Evolutionary conservation across 2,113 vertebrate genomes (phyloP).

Genomic region (Oceanodroma tethys): DNA sequence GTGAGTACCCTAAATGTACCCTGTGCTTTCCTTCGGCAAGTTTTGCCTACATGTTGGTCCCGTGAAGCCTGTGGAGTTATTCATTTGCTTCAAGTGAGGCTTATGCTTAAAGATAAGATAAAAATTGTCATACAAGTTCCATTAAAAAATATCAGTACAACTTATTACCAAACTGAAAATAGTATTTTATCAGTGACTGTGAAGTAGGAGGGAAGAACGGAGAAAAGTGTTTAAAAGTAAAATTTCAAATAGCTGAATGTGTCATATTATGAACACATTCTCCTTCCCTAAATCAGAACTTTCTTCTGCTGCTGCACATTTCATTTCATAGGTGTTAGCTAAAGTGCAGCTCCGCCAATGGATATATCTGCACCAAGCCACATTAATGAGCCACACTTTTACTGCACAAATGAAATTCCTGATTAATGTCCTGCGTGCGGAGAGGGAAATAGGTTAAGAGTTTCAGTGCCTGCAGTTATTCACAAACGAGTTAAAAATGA

Average conservation of each 20-base stretch:
- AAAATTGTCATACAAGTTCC: background rate
- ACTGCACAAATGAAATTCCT: constrained; percentile 15
- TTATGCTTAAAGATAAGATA: background rate
- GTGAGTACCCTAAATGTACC: background rate
- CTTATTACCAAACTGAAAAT: background rate
- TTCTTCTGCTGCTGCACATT: background rate
- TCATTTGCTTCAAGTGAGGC: background rate
- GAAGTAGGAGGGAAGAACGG: background rate
- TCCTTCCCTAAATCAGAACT: constrained; percentile 1
- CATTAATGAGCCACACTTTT: constrained; percentile 32
- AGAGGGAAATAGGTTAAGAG: constrained; percentile 2
- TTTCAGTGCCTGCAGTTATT: background rate
- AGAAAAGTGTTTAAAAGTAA: background rate
- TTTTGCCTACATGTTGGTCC: background rate
- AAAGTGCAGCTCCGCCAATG: background rate
- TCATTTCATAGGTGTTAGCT: background rate
- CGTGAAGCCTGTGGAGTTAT: background rate
- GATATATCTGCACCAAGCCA: background rate
- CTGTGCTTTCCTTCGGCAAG: background rate
- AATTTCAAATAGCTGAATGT: background rate
- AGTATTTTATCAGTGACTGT: background rate
- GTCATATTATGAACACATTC: background rate
- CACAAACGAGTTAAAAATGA: background rate
- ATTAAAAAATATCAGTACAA: background rate
- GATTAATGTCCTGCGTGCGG: background rate